Evolutionary conservation across 2,888 invertebrate genomes (phyloP), one percentile per base, ranked within the genome.

Genomic region (Clepsis dumicolana): DNA sequence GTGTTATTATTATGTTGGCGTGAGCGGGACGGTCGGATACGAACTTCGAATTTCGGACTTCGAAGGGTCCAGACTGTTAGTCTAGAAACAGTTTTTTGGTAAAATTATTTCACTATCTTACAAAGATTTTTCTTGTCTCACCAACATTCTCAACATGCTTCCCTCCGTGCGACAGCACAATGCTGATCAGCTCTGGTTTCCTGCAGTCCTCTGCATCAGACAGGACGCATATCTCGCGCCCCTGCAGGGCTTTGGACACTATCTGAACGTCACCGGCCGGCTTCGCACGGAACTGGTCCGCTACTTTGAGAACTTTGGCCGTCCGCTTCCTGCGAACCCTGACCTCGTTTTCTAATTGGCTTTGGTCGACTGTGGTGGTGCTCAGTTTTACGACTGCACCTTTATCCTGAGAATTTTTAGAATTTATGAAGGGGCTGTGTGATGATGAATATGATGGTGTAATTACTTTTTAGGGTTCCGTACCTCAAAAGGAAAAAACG

Each of bases 81-180:
- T n/a, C n/a, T n/a, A n/a, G n/a, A n/a, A n/a, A n/a, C n/a, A n/a
- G n/a, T n/a, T n/a, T 32, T 32, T 10, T 7, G 32, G 2, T 32
- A 12, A 12, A 12, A 32, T 32, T 14, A n/a, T 35, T 14, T n/a
- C n/a, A n/a, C n/a, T n/a, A n/a, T n/a, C n/a, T n/a, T n/a, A n/a
- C n/a, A n/a, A n/a, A n/a, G n/a, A 29, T 41, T 7, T 18, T 27
- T 2, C 12, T 56, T 29, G 0, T 74, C 82, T 80, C 70, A 91
- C 92, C 87, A 21, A 77, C 72, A 76, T 89, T 88, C 64, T 86
- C 86, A 5, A 90, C 89, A 60, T 85, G 82, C 57, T 75, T 87
- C 3, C 92, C 93, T 3, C 89, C 84, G 29, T 93, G 93, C 10
- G 87, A 82, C 69, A 81, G 78, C 4, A 93, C 80, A 12, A 91